Evolutionary conservation across 1,140 invertebrate species (phyloP).

Genomic region (Meloidogyne exigua): DNA sequence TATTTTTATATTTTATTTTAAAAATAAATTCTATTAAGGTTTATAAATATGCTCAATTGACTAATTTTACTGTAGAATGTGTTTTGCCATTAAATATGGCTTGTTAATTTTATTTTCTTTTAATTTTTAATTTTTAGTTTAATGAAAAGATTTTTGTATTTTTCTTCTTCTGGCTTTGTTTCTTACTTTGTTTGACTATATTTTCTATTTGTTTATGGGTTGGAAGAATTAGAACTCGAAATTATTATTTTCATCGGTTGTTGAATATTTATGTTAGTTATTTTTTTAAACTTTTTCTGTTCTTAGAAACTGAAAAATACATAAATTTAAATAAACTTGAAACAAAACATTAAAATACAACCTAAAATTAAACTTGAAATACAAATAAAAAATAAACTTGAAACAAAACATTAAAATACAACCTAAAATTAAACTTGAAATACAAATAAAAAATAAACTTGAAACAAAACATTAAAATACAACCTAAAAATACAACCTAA

Average conservation of each 20-base stretch:
- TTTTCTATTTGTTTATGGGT: constrained; percentile 47
- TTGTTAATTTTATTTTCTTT: constrained; percentile 30
- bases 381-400: neutral
- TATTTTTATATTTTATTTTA: constrained; percentile 24
- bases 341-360: neutral
- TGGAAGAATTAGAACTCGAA: constrained; percentile 25
- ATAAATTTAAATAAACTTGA: too few species aligned
- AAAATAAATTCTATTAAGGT: constrained; percentile 6
- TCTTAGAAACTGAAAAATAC: constrained; percentile 13
- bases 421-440: too few species aligned
- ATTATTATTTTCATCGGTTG: constrained; percentile 33
- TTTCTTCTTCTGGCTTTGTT: constrained; percentile 62
- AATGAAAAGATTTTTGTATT: constrained; percentile 65
- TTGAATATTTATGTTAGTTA: constrained; percentile 39
- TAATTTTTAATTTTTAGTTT: constrained; percentile 48
- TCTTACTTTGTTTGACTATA: constrained; percentile 47
- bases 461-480: too few species aligned
- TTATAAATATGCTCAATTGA: constrained; percentile 34
- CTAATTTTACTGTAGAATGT: constrained; percentile 56
- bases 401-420: neutral
- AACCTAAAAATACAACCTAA: neutral
- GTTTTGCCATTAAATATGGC: constrained; percentile 52
- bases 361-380: too few species aligned
- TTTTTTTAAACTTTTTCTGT: too few species aligned
- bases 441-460: neutral